phyloP scores from a whole-genome alignment of 1,140 invertebrate species.

The Drosophila lowei region DNA sequence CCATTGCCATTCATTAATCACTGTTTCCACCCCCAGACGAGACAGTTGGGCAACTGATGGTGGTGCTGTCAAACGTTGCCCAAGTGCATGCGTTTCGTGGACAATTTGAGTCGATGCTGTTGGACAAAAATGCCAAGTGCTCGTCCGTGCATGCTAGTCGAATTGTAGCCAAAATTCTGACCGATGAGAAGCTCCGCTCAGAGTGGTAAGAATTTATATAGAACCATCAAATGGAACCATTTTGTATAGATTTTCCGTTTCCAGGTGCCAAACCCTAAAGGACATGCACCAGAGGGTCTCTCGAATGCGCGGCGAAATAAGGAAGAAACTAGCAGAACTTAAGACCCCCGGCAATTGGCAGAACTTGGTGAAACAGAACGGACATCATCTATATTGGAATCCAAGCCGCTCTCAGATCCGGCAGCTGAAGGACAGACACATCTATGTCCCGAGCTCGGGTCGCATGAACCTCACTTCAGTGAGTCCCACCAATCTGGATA shows the following conservation, averaged over 20 bases:
- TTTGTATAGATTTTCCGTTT: not conserved
- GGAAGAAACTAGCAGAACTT: conserved; percentile 88
- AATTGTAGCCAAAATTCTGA: conserved; percentile 93
- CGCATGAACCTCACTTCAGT: conserved; percentile 97
- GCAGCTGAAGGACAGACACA: conserved; percentile 92
- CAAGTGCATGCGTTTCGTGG: conserved; percentile 88
- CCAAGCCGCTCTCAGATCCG: conserved; percentile 88
- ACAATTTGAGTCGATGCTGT: conserved; percentile 94
- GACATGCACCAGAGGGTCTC: conserved; percentile 94
- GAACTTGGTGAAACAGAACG: conserved; percentile 96
- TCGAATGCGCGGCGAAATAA: conserved; percentile 92
- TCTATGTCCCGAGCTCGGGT: conserved; percentile 94
- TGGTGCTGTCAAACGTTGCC: conserved; percentile 88
- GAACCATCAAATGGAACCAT: too few relatives aligned
- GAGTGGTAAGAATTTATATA: conserved; percentile 88
- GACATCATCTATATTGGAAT: conserved; percentile 98
- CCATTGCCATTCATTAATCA: too few relatives aligned
- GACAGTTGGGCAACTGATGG: conserved; percentile 91
- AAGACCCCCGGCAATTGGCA: conserved; percentile 97
- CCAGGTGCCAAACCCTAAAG: conserved; percentile 87
- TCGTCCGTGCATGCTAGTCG: conserved; percentile 93
- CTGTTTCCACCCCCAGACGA: conserved; percentile 27
- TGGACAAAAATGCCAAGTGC: conserved; percentile 91
- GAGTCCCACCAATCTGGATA: conserved; percentile 93
- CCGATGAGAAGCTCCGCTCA: conserved; percentile 88